These are phyloP conservation scores for Orthonychiurus folsomi DNA, from an alignment of 2,888 invertebrate genomes.

Conservation along the genomic window DNA sequence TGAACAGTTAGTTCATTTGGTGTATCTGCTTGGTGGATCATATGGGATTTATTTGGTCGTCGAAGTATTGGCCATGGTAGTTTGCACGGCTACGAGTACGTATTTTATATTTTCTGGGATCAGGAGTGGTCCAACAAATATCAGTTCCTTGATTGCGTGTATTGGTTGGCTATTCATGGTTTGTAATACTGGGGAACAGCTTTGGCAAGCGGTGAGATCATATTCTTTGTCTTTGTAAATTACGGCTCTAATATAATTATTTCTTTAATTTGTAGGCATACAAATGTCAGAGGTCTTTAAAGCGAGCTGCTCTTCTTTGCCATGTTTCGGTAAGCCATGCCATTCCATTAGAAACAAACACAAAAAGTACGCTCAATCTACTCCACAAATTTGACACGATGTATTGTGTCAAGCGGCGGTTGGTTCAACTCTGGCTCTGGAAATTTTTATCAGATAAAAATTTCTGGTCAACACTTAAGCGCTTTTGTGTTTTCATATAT, in stretches of 20 bases:
- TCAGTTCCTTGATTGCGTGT: background rate
- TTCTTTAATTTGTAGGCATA: background rate
- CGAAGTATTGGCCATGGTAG: background rate
- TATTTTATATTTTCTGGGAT: background rate
- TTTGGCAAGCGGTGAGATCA: background rate
- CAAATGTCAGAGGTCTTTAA: background rate
- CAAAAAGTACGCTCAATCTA: no score
- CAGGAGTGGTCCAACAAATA: background rate
- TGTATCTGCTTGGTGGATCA: background rate
- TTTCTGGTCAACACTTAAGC: no score
- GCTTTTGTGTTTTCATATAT: no score
- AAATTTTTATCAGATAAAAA: no score
- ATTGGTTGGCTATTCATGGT: background rate
- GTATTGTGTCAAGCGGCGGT: no score
- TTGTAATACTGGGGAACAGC: background rate
- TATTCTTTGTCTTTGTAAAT: no score
- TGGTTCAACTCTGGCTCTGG: no score
- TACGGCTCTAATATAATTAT: background rate
- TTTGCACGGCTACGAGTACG: background rate
- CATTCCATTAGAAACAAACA: no score
- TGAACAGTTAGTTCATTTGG: background rate
- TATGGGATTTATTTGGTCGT: slow-evolving; percentile 3
- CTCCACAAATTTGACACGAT: no score
- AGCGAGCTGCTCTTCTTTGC: background rate
- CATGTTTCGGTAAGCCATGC: background rate